Percentiles rank a stretch among this genome's conserved stretches.
phyloP scores from a whole-genome alignment of 2,888 invertebrate species.

The Eutolmus rufibarbis region DNA sequence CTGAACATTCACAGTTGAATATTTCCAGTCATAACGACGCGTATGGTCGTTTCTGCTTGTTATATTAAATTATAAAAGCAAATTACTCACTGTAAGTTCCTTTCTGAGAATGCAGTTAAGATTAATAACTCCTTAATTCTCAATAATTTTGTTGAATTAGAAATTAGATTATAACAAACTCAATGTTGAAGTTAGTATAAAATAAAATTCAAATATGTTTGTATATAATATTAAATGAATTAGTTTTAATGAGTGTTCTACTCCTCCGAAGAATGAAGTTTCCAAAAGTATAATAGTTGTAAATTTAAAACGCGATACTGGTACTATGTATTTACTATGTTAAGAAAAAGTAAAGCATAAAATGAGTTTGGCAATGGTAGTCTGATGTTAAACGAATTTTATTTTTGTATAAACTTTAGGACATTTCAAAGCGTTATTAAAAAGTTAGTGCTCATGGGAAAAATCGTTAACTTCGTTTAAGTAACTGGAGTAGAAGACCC shows the following conservation, averaged over 20 bases:
- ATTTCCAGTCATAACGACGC: background rate
- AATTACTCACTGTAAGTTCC: background rate
- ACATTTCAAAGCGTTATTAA: background rate
- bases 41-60: background rate
- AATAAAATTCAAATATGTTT: background rate
- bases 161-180: background rate
- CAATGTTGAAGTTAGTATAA: background rate
- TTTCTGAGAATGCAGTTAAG: background rate
- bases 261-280: background rate
- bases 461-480: background rate
- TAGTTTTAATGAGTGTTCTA: background rate
- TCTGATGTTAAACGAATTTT: background rate
- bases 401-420: background rate
- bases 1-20: background rate
- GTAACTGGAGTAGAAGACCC: background rate
- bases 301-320: background rate
- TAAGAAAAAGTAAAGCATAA: background rate
- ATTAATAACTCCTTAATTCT: background rate
- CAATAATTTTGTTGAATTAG: background rate
- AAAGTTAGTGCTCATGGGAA: background rate
- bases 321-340: background rate
- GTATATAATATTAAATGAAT: background rate
- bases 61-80: background rate
- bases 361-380: background rate
- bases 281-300: background rate